phyloP scores from a whole-genome alignment of 2,797 vertebrate species.

The Rhynchotus rufescens region DNA sequence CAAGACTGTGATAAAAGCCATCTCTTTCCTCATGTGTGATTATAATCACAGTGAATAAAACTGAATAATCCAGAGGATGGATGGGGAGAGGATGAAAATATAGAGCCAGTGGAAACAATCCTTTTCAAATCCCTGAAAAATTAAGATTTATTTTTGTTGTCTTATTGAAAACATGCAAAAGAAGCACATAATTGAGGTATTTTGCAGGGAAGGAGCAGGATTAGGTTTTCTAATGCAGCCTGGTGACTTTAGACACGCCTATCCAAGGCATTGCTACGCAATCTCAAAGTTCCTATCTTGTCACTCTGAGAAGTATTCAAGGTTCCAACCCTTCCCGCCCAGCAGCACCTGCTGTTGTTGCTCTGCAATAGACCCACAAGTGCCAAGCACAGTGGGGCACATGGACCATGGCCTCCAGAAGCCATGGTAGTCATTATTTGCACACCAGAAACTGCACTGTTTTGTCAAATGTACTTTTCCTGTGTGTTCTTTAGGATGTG shows the following conservation, averaged over 20 bases:
- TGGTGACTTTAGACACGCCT: background rate
- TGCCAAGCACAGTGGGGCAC: background rate
- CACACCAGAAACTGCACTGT: background rate
- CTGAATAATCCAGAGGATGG: accelerated
- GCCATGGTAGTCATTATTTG: background rate
- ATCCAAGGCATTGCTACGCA: background rate
- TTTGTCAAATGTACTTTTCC: background rate
- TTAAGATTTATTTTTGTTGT: background rate
- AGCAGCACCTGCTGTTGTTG: accelerated
- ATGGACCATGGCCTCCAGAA: background rate
- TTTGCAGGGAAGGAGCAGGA: background rate
- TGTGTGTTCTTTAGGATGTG: no score
- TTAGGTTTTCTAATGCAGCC: accelerated
- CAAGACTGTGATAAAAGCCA: background rate
- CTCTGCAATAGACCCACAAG: accelerated
- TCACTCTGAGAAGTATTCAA: accelerated
- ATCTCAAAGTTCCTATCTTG: background rate
- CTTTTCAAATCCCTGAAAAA: background rate
- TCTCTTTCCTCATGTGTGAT: background rate
- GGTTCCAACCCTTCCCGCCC: accelerated
- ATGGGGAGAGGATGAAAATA: background rate
- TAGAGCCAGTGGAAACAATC: background rate
- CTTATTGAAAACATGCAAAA: accelerated
- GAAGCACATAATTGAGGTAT: accelerated
- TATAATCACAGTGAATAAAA: background rate